phyloP scores from a whole-genome alignment of 2,113 vertebrate genomes.

The Xenus cinereus region DNA sequence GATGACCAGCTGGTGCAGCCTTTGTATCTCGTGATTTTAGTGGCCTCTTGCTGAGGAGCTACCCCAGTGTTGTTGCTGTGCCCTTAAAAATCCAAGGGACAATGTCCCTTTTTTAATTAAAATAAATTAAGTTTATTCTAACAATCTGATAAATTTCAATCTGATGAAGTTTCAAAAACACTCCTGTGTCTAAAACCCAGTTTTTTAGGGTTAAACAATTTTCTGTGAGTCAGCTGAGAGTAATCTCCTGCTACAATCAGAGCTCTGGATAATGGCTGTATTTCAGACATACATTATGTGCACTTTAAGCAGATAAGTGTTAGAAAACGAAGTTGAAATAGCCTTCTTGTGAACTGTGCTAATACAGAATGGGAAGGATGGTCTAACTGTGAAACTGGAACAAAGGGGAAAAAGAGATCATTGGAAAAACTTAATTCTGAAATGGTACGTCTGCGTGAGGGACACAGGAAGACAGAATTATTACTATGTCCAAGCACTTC shows the following conservation, averaged over 20 bases:
- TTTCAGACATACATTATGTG: constrained; percentile 69
- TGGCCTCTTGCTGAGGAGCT: background rate
- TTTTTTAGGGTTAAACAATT: constrained; percentile 35
- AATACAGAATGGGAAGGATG: constrained; percentile 16
- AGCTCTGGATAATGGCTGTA: constrained; percentile 49
- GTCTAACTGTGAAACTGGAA: constrained; percentile 32
- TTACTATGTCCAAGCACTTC: background rate
- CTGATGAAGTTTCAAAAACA: background rate
- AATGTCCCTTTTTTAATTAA: background rate
- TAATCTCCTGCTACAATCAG: constrained; percentile 53
- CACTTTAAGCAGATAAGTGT: constrained; percentile 62
- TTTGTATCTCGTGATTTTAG: background rate
- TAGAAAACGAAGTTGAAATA: constrained; percentile 62
- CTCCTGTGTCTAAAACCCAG: background rate
- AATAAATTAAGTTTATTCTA: background rate
- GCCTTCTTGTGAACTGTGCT: constrained; percentile 43
- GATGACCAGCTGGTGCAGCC: background rate
- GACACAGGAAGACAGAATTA: constrained; percentile 4
- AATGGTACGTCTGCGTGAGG: background rate
- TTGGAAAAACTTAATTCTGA: constrained; percentile 42
- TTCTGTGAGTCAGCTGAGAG: constrained; percentile 56
- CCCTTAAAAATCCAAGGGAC: background rate
- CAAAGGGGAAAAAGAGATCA: constrained; percentile 4
- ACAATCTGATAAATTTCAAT: background rate
- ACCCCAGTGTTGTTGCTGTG: background rate